A percentile compares a stretch with the other conserved stretches of the same genome.
Evolutionary conservation across 92 coral and sea anemone species (phyloP).

Genomic region (Micromussa lordhowensis): DNA sequence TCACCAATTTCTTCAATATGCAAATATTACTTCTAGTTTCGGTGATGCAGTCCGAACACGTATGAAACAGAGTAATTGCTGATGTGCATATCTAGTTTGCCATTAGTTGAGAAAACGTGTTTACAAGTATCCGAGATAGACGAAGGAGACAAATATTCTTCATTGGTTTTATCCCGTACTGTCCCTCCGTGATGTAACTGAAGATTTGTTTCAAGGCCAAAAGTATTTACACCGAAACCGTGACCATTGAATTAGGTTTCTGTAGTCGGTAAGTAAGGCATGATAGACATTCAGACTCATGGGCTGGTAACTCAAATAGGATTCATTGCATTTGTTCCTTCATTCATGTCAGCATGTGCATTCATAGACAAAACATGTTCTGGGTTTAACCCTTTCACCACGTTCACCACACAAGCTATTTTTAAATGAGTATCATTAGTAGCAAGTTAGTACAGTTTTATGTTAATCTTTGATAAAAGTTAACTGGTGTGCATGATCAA

Average conservation of each 20-base stretch:
- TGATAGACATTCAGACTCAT: not conserved
- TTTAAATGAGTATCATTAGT: not conserved
- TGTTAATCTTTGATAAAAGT: not conserved
- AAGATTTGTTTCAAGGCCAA: conserved; percentile 9
- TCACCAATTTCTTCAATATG: conserved; percentile 19
- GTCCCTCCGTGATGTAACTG: conserved; percentile 19
- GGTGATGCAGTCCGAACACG: conserved; percentile 14
- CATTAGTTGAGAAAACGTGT: conserved; percentile 3
- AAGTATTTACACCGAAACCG: conserved; percentile 5
- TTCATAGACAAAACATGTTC: not conserved
- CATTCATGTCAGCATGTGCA: not conserved
- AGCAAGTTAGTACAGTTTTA: not conserved
- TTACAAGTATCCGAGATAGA: conserved; percentile 1
- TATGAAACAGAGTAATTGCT: conserved; percentile 2
- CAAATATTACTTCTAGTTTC: conserved; percentile 22
- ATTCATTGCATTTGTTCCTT: not conserved
- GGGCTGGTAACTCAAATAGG: not conserved
- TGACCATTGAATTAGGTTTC: conserved; percentile 2
- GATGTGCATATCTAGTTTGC: not conserved
- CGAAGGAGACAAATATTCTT: conserved; percentile 27
- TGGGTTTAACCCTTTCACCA: not conserved
- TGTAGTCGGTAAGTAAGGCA: conserved; percentile 31
- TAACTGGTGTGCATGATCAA: not conserved
- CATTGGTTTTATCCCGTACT: conserved; percentile 5
- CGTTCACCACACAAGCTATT: not conserved